A percentile compares a stretch with the other conserved stretches of the same genome.
These are phyloP conservation scores for Eupsilia transversa DNA, from an alignment of 2,888 invertebrate genomes.

Conservation along the genomic window DNA sequence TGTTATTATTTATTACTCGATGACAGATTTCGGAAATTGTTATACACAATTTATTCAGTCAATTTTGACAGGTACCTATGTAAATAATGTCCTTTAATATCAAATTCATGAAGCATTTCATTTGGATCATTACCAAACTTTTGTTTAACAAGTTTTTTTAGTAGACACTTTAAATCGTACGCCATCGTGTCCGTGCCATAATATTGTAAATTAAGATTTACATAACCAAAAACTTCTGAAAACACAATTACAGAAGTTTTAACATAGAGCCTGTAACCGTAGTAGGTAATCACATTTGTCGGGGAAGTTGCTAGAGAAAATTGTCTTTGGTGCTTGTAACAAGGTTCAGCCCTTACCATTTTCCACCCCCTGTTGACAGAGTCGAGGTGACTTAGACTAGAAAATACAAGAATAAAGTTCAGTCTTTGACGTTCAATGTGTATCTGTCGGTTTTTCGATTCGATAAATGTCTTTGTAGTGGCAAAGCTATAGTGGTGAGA, in stretches of 20 bases:
- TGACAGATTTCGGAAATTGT: constrained; percentile 43
- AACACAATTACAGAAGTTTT: constrained; percentile 88
- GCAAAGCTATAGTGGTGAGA: constrained; percentile 10
- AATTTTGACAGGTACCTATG: constrained; percentile 29
- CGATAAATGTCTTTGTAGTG: constrained; percentile 32
- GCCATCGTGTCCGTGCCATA: constrained; percentile 71
- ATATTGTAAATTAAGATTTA: constrained; percentile 85
- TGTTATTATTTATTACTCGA: constrained; percentile 31
- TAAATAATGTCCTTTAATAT: constrained; percentile 8
- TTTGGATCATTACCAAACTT: constrained; percentile 59
- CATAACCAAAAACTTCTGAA: constrained; percentile 85
- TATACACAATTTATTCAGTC: constrained; percentile 33
- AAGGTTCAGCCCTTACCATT: constrained; percentile 76
- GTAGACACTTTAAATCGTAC: constrained; percentile 63
- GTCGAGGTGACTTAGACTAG: constrained; percentile 51
- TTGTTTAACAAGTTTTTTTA: constrained; percentile 58
- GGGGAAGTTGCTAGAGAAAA: constrained; percentile 84
- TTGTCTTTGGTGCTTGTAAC: constrained; percentile 84
- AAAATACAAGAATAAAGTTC: constrained; percentile 50
- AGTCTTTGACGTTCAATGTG: constrained; percentile 44
- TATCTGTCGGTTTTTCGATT: constrained; percentile 39
- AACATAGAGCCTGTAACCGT: constrained; percentile 83
- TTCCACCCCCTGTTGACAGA: constrained; percentile 62
- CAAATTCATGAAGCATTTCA: constrained; percentile 34
- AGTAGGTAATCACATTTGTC: constrained; percentile 86